Evolutionary conservation across 2,888 invertebrate species (phyloP).

Genomic region (Biston stratarius): DNA sequence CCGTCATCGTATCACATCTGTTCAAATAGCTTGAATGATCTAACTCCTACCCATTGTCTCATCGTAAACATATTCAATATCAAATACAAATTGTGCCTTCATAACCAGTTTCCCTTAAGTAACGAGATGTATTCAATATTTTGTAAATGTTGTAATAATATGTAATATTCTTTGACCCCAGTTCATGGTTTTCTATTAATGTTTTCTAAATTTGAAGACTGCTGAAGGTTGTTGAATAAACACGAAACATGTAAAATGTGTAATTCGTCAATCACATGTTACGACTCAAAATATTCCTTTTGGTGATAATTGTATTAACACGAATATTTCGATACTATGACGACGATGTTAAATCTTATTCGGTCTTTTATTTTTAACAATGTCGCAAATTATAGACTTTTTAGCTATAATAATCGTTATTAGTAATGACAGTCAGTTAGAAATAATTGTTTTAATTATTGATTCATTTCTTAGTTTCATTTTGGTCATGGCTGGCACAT

Average conservation of each 20-base stretch:
- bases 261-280: conserved; percentile 22
- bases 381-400: conserved; percentile 11
- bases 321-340: conserved; percentile 16
- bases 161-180: conserved; percentile 43
- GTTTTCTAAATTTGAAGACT: conserved; percentile 16
- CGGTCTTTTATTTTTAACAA: not conserved
- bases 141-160: conserved; percentile 26
- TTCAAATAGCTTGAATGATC: conserved; percentile 54
- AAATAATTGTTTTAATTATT: conserved; percentile 38
- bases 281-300: conserved; percentile 1
- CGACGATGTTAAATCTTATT: conserved; percentile 2
- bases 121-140: conserved; percentile 24
- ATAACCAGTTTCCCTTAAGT: conserved; percentile 52
- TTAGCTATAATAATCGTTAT: conserved; percentile 5
- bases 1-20: conserved; percentile 52
- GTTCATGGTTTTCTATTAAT: conserved; percentile 48
- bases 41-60: conserved; percentile 60
- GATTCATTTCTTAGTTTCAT: conserved; percentile 63
- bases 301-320: conserved; percentile 34
- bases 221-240: conserved; percentile 16
- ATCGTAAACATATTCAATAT: conserved; percentile 57
- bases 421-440: conserved; percentile 11
- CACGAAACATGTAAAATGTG: conserved; percentile 12
- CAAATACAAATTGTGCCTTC: conserved; percentile 61
- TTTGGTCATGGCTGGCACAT: conserved; percentile 69